Base-by-base conservation (phyloP, 2,797 vertebrate genomes). In the Gallirallus australis region DNA sequence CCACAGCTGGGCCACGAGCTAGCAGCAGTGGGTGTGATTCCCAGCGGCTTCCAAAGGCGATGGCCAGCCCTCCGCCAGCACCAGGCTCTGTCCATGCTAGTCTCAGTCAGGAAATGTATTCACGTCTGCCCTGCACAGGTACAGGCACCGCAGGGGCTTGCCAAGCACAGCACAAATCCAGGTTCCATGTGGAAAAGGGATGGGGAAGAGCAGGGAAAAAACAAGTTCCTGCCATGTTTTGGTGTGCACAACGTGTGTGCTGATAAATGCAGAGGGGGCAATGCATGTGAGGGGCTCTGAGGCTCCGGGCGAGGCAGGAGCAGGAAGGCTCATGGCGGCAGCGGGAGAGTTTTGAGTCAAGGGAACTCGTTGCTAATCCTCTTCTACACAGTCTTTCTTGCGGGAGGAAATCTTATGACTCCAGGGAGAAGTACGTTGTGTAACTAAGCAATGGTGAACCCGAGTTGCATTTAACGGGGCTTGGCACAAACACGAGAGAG, bases 391-490 rank as follows among this genome's bases (percentile, higher is more conserved):
- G 88, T 57, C 73, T 40, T 92, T 68, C 85, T 65, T 89, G 88
- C 4, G 0, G 78, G 64, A 96, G 91, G 65, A 89, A 94, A 89
- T 91, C 95, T 89, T 54, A 88, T 85, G 93, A 94, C 88, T 69
- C 84, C 33, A 7, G 91, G 86, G 91, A 95, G 92, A 94, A 93
- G 87, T 68, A 86, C 81, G 15, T 81, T 93, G 85, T 92, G 93
- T 95, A 96, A 97, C 94, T n/a, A 93, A 73, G 92, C 82, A 59
- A 63, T 93, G 66, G 66, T 79, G 93, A 96, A 73, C 80, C 75
- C 64, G 63, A 54, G 64, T 11, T 77, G 90, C 89, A 80, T 90
- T 96, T 70, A 92, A 89, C 75, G 33, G 89, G 60, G 78, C 81
- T 94, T 96, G 95, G 94, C 92, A 96, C 81, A 18, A n/a, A 40